These are phyloP conservation scores for Epiblema foenella DNA, from an alignment of 2,888 invertebrate genomes.

Conservation along the genomic window DNA sequence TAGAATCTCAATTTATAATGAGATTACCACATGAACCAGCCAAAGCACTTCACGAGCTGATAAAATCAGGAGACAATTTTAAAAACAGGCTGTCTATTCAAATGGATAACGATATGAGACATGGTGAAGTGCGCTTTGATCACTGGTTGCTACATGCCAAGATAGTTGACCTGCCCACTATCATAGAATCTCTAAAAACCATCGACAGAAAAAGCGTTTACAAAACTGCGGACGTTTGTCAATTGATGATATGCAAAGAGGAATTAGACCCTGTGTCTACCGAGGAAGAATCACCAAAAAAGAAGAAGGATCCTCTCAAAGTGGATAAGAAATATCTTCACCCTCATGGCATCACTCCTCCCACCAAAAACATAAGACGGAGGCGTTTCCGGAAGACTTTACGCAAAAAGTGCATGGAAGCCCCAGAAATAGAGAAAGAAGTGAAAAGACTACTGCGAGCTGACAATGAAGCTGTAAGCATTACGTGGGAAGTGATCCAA, in stretches of 20 bases:
- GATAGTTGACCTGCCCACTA: constrained; percentile 93
- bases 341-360: constrained; percentile 97
- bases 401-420: constrained; percentile 96
- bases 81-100: constrained; percentile 92
- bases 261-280: constrained; percentile 90
- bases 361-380: constrained; percentile 95
- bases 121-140: constrained; percentile 93
- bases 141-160: constrained; percentile 92
- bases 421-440: constrained; percentile 97
- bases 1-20: constrained; percentile 91
- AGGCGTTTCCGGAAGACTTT: constrained; percentile 95
- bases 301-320: constrained; percentile 90
- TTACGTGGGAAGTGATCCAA: constrained; percentile 93
- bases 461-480: constrained; percentile 94
- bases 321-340: constrained; percentile 93
- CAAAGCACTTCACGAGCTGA: constrained; percentile 86
- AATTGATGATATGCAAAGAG: constrained; percentile 92
- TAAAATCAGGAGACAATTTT: constrained; percentile 88
- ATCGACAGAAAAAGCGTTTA: constrained; percentile 97
- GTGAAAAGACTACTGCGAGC: constrained; percentile 93
- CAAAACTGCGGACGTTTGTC: constrained; percentile 97
- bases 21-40: constrained; percentile 91
- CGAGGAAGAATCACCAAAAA: constrained; percentile 90
- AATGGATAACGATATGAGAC: constrained; percentile 92
- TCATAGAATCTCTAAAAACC: constrained; percentile 95